Evolutionary conservation across 2,797 vertebrate species (phyloP).

Genomic region (Darevskia mixta): DNA sequence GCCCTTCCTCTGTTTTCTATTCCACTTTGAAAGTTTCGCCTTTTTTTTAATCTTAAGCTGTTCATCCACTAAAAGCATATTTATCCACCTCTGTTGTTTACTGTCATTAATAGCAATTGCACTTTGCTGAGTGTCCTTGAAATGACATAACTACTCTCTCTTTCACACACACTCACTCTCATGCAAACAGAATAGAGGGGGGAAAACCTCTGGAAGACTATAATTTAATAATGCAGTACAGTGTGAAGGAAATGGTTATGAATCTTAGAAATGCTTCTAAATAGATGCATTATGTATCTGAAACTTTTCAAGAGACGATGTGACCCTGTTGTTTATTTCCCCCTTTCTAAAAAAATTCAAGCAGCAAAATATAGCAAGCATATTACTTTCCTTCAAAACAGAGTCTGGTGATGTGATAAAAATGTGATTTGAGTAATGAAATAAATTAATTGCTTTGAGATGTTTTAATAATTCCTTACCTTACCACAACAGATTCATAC

Average conservation of each 20-base stretch:
- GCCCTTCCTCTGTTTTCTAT: constrained; percentile 83
- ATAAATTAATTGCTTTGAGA: constrained; percentile 29
- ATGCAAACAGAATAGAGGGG: constrained; percentile 40
- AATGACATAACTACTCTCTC: constrained; percentile 76
- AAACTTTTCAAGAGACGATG: constrained; percentile 5
- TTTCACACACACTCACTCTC: constrained; percentile 28
- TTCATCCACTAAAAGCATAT: constrained; percentile 93
- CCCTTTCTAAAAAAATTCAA: rapidly evolving
- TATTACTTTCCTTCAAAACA: constrained; percentile 11
- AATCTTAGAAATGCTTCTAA: neutral
- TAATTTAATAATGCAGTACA: constrained; percentile 37
- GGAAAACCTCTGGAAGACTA: neutral
- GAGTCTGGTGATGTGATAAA: neutral
- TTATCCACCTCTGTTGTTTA: constrained; percentile 84
- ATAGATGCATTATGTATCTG: neutral
- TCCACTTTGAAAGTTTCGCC: constrained; percentile 79
- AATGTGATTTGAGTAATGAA: constrained; percentile 16
- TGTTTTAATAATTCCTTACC: constrained; percentile 46
- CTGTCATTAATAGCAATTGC: constrained; percentile 90
- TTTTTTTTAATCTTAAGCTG: constrained; percentile 85
- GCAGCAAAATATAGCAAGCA: constrained; percentile 2
- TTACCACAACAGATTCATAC: constrained; percentile 15
- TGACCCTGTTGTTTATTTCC: constrained; percentile 2
- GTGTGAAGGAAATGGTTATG: constrained; percentile 25
- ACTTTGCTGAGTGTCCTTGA: constrained; percentile 88